Percentiles rank a stretch among this genome's conserved stretches.
Conservation (phyloP, 2,113 vertebrate genomes). For the Barbus barbus region DNA sequence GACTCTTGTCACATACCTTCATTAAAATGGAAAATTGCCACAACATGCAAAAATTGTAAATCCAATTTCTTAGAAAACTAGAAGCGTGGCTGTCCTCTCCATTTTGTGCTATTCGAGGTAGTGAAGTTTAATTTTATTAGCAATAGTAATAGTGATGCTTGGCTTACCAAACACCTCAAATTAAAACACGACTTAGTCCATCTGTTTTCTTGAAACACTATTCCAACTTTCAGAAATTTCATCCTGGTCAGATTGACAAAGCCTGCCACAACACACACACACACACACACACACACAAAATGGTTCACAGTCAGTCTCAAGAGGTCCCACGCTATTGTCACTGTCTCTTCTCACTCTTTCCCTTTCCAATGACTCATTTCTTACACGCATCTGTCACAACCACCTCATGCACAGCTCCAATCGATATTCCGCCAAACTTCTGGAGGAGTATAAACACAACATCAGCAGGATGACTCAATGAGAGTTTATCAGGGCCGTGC, state of each 20-base stretch:
- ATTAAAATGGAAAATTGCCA: too few relatives aligned
- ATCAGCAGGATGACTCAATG: neutral
- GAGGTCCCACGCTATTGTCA: neutral
- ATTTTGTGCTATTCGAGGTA: too few relatives aligned
- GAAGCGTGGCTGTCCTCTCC: too few relatives aligned
- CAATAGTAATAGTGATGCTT: neutral
- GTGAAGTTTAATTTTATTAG: neutral
- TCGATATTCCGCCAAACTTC: neutral
- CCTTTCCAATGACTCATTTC: slow-evolving; percentile 23
- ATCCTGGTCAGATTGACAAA: neutral
- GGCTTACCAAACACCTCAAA: neutral
- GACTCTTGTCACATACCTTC: too few relatives aligned
- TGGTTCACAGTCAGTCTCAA: neutral
- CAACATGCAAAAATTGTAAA: too few relatives aligned
- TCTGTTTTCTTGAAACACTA: neutral
- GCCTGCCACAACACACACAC: too few relatives aligned
- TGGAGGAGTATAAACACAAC: neutral
- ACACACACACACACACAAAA: too few relatives aligned
- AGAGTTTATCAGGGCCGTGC: neutral
- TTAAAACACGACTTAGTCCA: neutral
- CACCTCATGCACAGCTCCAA: neutral
- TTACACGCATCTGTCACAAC: slow-evolving; percentile 1
- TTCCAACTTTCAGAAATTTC: neutral
- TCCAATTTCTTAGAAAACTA: too few relatives aligned
- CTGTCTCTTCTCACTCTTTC: neutral